Percentiles rank a stretch among this genome's conserved stretches.
These are phyloP conservation scores for Battus philenor DNA, from an alignment of 1,140 invertebrate species.

Conservation along the genomic window DNA sequence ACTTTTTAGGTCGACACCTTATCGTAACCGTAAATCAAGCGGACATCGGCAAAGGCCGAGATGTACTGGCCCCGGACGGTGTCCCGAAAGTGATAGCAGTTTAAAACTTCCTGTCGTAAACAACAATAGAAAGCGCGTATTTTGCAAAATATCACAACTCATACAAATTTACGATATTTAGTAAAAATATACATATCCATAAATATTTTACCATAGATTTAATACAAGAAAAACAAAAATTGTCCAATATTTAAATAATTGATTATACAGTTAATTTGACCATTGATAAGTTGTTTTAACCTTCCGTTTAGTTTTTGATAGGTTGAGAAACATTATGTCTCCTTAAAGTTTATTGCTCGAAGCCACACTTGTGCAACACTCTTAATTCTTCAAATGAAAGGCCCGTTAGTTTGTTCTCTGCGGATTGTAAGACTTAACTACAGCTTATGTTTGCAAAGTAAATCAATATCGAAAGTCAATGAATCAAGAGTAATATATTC, in stretches of 20 bases:
- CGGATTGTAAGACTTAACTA: constrained; percentile 61
- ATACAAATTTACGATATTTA: no score
- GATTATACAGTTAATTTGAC: no score
- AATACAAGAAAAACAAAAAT: no score
- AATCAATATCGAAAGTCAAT: constrained; percentile 76
- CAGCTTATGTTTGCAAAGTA: constrained; percentile 73
- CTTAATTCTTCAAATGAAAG: constrained; percentile 61
- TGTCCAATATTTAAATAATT: no score
- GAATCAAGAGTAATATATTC: constrained; percentile 76
- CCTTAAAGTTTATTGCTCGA: constrained; percentile 28
- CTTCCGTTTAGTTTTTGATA: constrained; percentile 1
- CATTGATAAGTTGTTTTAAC: no score
- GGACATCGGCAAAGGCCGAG: constrained; percentile 60
- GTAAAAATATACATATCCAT: no score
- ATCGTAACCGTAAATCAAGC: constrained; percentile 71
- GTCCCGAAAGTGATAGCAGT: constrained; percentile 64
- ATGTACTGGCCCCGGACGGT: constrained; percentile 42
- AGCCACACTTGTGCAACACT: constrained; percentile 38
- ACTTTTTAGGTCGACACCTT: constrained; percentile 71
- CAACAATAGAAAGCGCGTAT: constrained; percentile 35
- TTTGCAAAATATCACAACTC: constrained; percentile 15
- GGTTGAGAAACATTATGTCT: constrained; percentile 14
- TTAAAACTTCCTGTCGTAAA: constrained; percentile 56
- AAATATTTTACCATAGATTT: no score
- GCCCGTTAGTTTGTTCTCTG: constrained; percentile 42